A percentile compares a stretch with the other conserved stretches of the same genome.
Conservation (phyloP, 2,888 invertebrate species). For the Ennomos erosarius region DNA sequence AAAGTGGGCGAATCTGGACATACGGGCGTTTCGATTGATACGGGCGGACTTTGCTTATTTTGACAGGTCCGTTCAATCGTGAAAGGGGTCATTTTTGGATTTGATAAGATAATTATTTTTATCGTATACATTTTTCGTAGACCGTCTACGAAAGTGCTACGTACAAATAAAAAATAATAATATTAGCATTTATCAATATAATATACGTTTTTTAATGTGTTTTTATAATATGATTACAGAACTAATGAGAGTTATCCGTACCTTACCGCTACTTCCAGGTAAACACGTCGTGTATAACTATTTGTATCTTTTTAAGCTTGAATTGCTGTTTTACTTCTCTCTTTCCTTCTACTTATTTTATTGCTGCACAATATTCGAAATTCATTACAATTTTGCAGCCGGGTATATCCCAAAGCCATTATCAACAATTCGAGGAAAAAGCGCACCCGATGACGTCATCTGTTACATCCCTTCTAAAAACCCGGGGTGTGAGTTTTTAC, state of each 20-base stretch:
- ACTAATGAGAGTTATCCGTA: too few species aligned
- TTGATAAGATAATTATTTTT: slow-evolving; percentile 1
- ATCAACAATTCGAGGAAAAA: slow-evolving; percentile 43
- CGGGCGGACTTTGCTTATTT: slow-evolving; percentile 72
- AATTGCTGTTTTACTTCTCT: too few species aligned
- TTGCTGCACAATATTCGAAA: neutral
- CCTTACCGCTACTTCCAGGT: too few species aligned
- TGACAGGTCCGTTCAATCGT: slow-evolving; percentile 67
- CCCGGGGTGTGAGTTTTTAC: neutral
- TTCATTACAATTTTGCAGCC: slow-evolving; percentile 20
- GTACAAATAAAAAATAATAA: neutral
- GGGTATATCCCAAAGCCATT: slow-evolving; percentile 39
- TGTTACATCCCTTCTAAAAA: slow-evolving; percentile 24
- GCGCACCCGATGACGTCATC: slow-evolving; percentile 44
- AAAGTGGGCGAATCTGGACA: slow-evolving; percentile 75
- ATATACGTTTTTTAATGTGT: too few species aligned
- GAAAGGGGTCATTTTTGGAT: slow-evolving; percentile 41
- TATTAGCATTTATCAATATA: too few species aligned
- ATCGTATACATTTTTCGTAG: slow-evolving; percentile 12
- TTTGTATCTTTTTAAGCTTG: too few species aligned
- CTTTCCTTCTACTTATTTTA: too few species aligned
- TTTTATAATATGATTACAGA: too few species aligned
- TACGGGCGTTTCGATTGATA: slow-evolving; percentile 77
- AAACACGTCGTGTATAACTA: too few species aligned
- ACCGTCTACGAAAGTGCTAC: slow-evolving; percentile 25